Base-by-base conservation (phyloP, 1,140 invertebrate species). In the Zaprionus ornatus region DNA sequence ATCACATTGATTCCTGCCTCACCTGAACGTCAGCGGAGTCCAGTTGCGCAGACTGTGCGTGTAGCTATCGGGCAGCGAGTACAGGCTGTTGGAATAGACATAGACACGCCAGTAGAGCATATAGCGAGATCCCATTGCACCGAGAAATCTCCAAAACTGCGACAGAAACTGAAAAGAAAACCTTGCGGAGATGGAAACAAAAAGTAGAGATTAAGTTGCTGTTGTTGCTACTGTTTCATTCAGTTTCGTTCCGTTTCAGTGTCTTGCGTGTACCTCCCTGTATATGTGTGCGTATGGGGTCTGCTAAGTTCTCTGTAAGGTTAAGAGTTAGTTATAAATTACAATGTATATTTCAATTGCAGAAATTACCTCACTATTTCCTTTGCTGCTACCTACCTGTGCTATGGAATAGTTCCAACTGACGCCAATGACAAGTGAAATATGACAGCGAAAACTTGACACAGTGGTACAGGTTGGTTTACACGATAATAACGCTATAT, bases 71-170 rank as follows among this genome's bases (percentile, higher is more conserved):
- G 73, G 74, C 29, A 78, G 9, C 7, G 83, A 87, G 25, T 88
- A 83, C 48, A 87, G 23, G 0, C 59, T 45, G 15, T 87, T 72
- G n/a, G 60, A 27, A 19, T 87, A 88, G 29, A 87, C 71, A 32
- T 75, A 78, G 9, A 74, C 25, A 1, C 84, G 84, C 83, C 83
- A 88, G 1, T 68, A 68, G 19, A 74, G 35, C 77, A 83, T 65
- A 7, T 72, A 62, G 17, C 84, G 73, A 0, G 74, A 76, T 19
- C 77, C 54, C 83, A 82, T 87, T 15, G 9, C 9, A 4, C 6
- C 1, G 27, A 37, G 17, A 15, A 13, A 1, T 71, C 13, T 13
- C 9, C 6, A 10, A 37, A 10, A 12, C 12, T 9, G 5, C 9
- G 13, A 5, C 0, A 45, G 0, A 5, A 5, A 19, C 29, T 10